Base-by-base conservation (phyloP, 2,888 invertebrate species). In the Ethmia dodecea region DNA sequence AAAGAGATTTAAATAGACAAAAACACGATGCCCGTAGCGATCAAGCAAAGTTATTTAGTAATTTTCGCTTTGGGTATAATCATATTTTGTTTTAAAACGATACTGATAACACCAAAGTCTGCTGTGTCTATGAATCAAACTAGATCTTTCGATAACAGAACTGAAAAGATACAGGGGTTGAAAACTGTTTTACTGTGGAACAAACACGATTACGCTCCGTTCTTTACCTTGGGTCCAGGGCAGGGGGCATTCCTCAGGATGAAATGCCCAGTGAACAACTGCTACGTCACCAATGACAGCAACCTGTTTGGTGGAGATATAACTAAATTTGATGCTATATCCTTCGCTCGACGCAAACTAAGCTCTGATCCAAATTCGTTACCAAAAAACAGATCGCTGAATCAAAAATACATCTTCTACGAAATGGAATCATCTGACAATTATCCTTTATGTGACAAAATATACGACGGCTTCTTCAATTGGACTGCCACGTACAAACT, bases 181-280 rank as follows among this genome's bases (percentile, higher is more conserved):
- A n/a, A n/a, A n/a, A n/a, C n/a, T n/a, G n/a, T 84, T 4, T 47
- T 84, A 1, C 49, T 80, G 1, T 84, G 84, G 84, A 76, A 76
- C 0, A 40, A 29, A 0, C 31, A 41, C 3, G 63, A 67, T 14
- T 68, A 46, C 22, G 65, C 68, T 4, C 83, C 83, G 0, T 66
- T 81, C 8, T 60, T 64, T 33, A 64, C 45, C 24, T 52, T 79
- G 2, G 66, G 63, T 0, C 13, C 57, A 0, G 83, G 80, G 0
- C 78, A 78, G 35, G 51, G 54, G 35, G 59, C 49, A 1, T 84
- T 84, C 40, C 52, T 81, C 3, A 47, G 60, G 3, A 63, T 71
- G n/a, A 76, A 79, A 37, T 84, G 84, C 40, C 55, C 74, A 8
- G 43, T 49, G 12, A 54, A 62, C 4, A 75, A 79, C 29, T 84